phyloP scores from a whole-genome alignment of 2,888 invertebrate genomes.

The Cephus rjabovi region DNA sequence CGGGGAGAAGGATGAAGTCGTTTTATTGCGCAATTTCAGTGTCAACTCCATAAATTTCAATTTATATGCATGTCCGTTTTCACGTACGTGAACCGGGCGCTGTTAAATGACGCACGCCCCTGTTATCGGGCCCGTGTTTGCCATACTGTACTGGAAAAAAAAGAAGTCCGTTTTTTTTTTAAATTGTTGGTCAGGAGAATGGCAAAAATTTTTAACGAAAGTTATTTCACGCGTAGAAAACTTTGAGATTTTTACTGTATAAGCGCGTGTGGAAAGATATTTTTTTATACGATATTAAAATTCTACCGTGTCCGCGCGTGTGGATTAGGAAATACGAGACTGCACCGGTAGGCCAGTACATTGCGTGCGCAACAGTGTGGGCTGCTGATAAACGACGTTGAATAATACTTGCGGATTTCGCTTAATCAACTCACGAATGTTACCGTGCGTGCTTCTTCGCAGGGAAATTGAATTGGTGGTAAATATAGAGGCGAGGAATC shows the following conservation, averaged over 20 bases:
- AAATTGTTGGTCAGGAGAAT: too few species aligned
- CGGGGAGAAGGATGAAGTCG: slow-evolving; percentile 22
- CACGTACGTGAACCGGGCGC: slow-evolving; percentile 3
- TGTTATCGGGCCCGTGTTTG: background rate
- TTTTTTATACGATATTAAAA: background rate
- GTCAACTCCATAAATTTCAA: slow-evolving; percentile 55
- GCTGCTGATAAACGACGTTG: slow-evolving; percentile 25
- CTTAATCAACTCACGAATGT: slow-evolving; percentile 21
- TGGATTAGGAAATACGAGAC: background rate
- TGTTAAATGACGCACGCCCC: background rate
- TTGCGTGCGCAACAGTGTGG: slow-evolving; percentile 16
- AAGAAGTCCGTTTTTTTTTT: background rate
- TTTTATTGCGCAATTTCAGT: slow-evolving; percentile 46
- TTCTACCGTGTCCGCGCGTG: background rate
- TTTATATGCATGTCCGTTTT: slow-evolving; percentile 37
- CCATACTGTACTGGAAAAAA: background rate
- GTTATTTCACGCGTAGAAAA: too few species aligned
- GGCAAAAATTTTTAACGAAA: too few species aligned
- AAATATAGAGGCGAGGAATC: background rate
- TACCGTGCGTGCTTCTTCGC: background rate
- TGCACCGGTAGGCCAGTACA: background rate
- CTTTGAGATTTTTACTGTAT: too few species aligned
- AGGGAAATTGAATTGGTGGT: slow-evolving; percentile 2
- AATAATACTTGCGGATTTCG: slow-evolving; percentile 17
- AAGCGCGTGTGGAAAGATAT: too few species aligned